A percentile compares a stretch with the other conserved stretches of the same genome.
These are phyloP conservation scores for Aratinga solstitialis DNA, from an alignment of 2,797 vertebrate genomes.

Conservation along the genomic window DNA sequence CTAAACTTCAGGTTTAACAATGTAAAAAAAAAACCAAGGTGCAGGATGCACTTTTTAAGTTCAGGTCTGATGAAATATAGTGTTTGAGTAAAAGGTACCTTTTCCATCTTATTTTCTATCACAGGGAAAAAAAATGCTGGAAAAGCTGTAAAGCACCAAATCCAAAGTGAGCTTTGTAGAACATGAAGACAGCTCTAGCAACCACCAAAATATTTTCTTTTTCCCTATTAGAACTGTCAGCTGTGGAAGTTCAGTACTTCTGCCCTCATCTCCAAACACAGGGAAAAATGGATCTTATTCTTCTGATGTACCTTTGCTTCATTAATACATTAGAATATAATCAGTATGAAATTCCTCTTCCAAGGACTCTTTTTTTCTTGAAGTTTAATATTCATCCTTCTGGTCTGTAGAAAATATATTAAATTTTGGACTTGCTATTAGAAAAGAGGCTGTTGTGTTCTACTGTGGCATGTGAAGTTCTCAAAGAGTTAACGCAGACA, in stretches of 20 bases:
- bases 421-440: background rate
- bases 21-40: constrained; percentile 7
- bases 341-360: background rate
- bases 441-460: background rate
- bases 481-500: background rate
- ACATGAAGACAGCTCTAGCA: background rate
- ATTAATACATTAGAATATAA: background rate
- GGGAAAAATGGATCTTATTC: background rate
- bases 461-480: background rate
- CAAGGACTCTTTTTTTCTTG: background rate
- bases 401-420: background rate
- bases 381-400: background rate
- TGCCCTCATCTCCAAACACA: background rate
- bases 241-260: background rate
- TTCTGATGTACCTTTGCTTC: background rate
- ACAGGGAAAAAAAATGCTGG: background rate
- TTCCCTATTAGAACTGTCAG: background rate
- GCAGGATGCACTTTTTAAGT: background rate
- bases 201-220: background rate
- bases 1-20: background rate
- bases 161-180: background rate
- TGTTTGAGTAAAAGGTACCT: background rate
- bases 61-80: background rate
- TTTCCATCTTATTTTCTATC: background rate
- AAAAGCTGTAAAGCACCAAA: background rate